These are phyloP conservation scores for Autographa gamma DNA, from an alignment of 2,888 invertebrate genomes.

Conservation along the genomic window DNA sequence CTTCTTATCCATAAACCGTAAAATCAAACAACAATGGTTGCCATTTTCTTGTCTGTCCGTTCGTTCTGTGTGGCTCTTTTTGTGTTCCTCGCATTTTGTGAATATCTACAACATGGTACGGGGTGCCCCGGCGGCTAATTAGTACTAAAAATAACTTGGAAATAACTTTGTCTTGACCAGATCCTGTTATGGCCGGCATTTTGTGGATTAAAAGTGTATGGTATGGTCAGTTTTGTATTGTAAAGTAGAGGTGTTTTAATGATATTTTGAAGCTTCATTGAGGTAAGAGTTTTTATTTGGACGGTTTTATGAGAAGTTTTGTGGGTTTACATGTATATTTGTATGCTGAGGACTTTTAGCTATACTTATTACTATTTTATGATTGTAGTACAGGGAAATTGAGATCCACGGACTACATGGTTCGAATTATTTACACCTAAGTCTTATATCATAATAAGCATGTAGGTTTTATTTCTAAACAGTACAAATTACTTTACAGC, in stretches of 20 bases:
- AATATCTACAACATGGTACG: constrained; percentile 50
- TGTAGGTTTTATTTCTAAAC: no score
- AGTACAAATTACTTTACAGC: no score
- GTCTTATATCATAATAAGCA: no score
- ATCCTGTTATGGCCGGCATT: constrained; percentile 19
- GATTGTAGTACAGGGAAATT: no score
- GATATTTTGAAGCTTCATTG: not conserved
- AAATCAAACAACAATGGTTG: constrained; percentile 11
- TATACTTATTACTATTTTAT: no score
- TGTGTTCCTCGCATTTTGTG: constrained; percentile 59
- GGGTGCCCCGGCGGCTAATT: constrained; percentile 46
- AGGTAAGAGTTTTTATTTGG: no score
- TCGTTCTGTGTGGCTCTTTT: constrained; percentile 65
- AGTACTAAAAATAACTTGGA: constrained; percentile 52
- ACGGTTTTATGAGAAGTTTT: no score
- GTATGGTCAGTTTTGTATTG: not conserved
- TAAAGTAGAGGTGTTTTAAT: not conserved
- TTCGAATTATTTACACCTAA: no score
- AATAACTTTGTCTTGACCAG: constrained; percentile 34
- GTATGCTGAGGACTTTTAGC: no score
- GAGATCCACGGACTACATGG: no score
- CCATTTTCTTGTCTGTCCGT: constrained; percentile 34
- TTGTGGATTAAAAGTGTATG: constrained; percentile 3
- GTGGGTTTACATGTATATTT: no score
- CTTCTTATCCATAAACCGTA: constrained; percentile 17